phyloP scores from a whole-genome alignment of 2,888 invertebrate genomes.

The Ptychoptera albimana region DNA sequence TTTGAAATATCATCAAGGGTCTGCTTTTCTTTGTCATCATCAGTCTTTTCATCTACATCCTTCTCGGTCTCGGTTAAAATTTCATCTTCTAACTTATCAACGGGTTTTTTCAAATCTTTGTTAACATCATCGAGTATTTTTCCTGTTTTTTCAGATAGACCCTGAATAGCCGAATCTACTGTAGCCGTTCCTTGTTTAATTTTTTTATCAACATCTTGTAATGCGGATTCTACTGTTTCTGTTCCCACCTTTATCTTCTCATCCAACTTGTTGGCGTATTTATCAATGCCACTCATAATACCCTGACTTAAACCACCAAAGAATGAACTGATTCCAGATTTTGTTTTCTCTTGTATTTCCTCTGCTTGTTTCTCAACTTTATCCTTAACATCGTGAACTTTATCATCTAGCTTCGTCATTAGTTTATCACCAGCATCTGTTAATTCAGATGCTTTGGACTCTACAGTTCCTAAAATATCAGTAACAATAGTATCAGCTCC shows the following conservation, averaged over 20 bases:
- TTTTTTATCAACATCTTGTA: neutral
- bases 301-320: constrained; percentile 8
- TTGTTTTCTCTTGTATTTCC: constrained; percentile 3
- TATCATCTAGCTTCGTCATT: constrained; percentile 7
- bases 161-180: constrained; percentile 5
- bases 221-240: neutral
- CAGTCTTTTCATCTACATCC: too few relatives aligned
- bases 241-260: constrained; percentile 2
- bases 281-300: constrained; percentile 7
- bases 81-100: neutral
- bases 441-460: constrained; percentile 1
- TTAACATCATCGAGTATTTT: constrained; percentile 3
- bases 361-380: neutral
- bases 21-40: too few relatives aligned
- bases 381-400: neutral
- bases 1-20: too few relatives aligned
- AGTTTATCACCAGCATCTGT: constrained; percentile 9
- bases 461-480: neutral
- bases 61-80: neutral
- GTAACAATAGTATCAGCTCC: neutral
- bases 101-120: constrained; percentile 20
- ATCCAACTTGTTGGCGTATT: constrained; percentile 4
- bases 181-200: constrained; percentile 6
- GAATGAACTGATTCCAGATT: constrained; percentile 9
- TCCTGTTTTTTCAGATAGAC: constrained; percentile 21